Evolutionary conservation across 2,113 vertebrate genomes (phyloP), one percentile per base, ranked within the genome.

Genomic region (Abramis brama): DNA sequence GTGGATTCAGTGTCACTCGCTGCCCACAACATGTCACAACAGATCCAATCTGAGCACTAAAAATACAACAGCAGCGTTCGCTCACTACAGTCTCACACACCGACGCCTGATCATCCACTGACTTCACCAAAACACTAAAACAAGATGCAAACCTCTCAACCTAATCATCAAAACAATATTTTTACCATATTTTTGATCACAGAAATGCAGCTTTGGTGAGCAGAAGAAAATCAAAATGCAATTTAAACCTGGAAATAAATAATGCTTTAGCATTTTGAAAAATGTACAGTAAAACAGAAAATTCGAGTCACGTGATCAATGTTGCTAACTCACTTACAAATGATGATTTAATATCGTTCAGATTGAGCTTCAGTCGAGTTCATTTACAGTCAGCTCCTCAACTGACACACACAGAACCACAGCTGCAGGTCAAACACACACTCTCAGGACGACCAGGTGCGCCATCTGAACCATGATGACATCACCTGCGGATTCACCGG

Each of bases 11-110:
- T 25, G 71, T 74, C 79, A 78, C 17, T 12, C 12, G 68, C 50
- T 33, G 27, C 36, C 15, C 64, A 79, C 74, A 52, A 57, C 77
- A 74, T 50, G 74, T 79, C 86, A 76, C 23, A 75, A 85, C 43
- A 43, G 55, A 36, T 62, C 55, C 30, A 47, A 3, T 75, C 43
- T 17, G 59, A 25, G 59, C 59, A n/a, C 23, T 60, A n/a, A 11
- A 60, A 60, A 60, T 59, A 59, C 57, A 2, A 2, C 52, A 55
- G 0, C 50, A 55, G 52, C 52, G 17, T 7, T 7, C 5, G 52
- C 52, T 55, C 19, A 6, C 52, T 55, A 6, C 5, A 19, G 52
- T 19, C 15, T 55, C 52, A 55, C 52, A 1, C 5, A 19, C 52
- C 2, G 30, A 33, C 30, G 30, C 2, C 30, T 33, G 62, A 13